These are phyloP conservation scores for Ciconia stormi DNA, from an alignment of 2,113 vertebrate genomes.

Conservation along the genomic window DNA sequence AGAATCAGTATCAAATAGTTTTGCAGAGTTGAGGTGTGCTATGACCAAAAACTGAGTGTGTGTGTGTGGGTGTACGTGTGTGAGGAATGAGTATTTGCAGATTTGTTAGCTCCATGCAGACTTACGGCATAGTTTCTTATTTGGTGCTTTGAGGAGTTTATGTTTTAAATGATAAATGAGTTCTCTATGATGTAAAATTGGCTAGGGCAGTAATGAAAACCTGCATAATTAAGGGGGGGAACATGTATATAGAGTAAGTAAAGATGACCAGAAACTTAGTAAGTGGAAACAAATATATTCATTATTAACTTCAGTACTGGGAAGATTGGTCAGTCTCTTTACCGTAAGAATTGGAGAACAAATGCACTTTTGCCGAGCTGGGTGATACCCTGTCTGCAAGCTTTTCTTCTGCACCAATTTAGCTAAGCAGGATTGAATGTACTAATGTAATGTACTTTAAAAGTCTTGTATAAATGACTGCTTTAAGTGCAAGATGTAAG, in stretches of 20 bases:
- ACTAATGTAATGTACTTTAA: not conserved
- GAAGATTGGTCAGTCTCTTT: not conserved
- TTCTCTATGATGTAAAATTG: not conserved
- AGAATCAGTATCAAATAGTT: not conserved
- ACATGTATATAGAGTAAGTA: not conserved
- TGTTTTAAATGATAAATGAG: not conserved
- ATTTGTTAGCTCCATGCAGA: not conserved
- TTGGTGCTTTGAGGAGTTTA: not conserved
- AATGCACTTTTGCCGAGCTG: not conserved
- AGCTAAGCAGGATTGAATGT: not conserved
- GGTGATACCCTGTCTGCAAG: not conserved
- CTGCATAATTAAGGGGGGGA: not conserved
- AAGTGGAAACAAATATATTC: not conserved
- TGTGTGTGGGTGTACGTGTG: accelerated
- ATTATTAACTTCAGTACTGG: not conserved
- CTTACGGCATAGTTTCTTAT: not conserved
- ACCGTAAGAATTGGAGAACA: not conserved
- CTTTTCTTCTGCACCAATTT: not conserved
- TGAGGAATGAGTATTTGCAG: not conserved
- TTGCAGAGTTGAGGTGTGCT: not conserved
- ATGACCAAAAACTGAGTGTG: not conserved
- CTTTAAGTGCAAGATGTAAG: not conserved
- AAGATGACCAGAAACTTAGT: not conserved
- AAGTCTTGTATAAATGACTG: not conserved
- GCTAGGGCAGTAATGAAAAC: not conserved